phyloP scores from a whole-genome alignment of 2,797 vertebrate species.

The Gymnopithys bicolor region DNA sequence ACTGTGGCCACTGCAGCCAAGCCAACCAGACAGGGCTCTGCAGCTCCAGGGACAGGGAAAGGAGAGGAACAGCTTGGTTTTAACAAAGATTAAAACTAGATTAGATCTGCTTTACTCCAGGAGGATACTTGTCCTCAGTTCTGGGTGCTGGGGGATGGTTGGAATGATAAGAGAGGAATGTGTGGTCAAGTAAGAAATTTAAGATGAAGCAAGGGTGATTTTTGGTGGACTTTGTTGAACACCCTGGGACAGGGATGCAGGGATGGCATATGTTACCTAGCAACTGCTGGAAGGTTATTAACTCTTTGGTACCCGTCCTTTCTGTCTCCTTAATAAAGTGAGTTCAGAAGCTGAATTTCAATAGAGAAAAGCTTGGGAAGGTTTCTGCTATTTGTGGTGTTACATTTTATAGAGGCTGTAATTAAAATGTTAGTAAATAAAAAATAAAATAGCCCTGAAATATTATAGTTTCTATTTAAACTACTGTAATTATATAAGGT shows the following conservation, averaged over 20 bases:
- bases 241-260: not conserved
- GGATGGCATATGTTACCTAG: conserved; percentile 35
- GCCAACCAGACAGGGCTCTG: not conserved
- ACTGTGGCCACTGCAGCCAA: not conserved
- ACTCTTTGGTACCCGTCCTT: not conserved
- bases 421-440: not conserved
- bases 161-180: not conserved
- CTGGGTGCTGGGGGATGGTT: not conserved
- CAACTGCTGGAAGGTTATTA: conserved; percentile 30
- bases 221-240: not conserved
- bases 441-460: not conserved
- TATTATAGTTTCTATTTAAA: not conserved
- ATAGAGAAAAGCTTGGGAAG: not conserved
- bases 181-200: not conserved
- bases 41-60: not conserved
- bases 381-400: not conserved
- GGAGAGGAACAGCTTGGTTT: not conserved
- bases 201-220: not conserved
- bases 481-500: not conserved
- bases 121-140: not conserved
- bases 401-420: not conserved
- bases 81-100: not conserved
- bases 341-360: not conserved
- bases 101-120: not conserved
- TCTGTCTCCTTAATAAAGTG: not conserved